These are phyloP conservation scores for Ambastaia sidthimunki DNA, from an alignment of 2,797 vertebrate species.

Conservation along the genomic window DNA sequence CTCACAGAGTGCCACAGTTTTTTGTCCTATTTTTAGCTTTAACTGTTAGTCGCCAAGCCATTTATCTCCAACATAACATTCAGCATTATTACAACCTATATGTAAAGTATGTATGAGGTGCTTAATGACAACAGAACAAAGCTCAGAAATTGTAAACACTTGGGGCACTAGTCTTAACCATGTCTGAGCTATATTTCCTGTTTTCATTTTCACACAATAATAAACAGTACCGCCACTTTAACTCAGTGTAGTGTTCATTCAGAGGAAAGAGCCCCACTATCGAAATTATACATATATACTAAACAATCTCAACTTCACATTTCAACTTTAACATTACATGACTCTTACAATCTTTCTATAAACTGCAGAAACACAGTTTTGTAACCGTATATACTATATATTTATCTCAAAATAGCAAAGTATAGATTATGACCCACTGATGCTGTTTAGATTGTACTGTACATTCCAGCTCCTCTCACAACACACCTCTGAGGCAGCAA, in stretches of 20 bases:
- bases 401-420: not conserved
- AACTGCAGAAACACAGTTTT: not conserved
- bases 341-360: not conserved
- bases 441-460: not conserved
- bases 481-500: not conserved
- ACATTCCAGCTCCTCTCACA: not conserved
- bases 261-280: not conserved
- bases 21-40: constrained; percentile 33
- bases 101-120: not conserved
- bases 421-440: not conserved
- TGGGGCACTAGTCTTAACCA: not conserved
- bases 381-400: not conserved
- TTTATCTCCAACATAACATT: not conserved
- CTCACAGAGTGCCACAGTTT: not conserved
- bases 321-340: not conserved
- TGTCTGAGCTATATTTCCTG: not conserved
- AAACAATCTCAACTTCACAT: not conserved
- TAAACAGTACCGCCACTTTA: not conserved
- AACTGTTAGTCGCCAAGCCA: not conserved
- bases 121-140: not conserved
- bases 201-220: not conserved
- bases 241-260: not conserved
- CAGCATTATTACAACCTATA: not conserved
- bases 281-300: not conserved
- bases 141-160: not conserved